A percentile compares a stretch with the other conserved stretches of the same genome.
Evolutionary conservation across 2,797 vertebrate genomes (phyloP).

Genomic region (Denticeps clupeoides): DNA sequence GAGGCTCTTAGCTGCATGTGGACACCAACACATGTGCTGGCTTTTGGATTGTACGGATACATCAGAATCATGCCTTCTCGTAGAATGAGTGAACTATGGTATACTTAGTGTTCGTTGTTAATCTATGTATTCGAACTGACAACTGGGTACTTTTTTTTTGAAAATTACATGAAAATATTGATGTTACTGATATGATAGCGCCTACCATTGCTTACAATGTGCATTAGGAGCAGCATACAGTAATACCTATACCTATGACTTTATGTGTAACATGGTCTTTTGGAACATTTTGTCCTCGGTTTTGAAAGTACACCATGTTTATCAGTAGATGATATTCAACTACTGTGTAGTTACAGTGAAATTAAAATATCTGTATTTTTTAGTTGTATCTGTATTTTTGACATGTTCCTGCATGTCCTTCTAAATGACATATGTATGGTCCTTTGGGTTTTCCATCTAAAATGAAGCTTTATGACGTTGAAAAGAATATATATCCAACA

Average conservation of each 20-base stretch:
- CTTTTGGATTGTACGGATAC: not conserved
- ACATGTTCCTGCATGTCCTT: constrained; percentile 33
- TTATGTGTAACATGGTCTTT: constrained; percentile 18
- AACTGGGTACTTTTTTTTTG: not conserved
- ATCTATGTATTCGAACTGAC: constrained; percentile 13
- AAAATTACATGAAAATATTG: not conserved
- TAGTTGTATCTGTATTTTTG: constrained; percentile 44
- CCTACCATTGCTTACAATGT: not conserved
- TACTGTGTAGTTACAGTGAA: constrained; percentile 70
- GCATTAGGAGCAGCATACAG: not conserved
- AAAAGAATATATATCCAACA: constrained; percentile 17
- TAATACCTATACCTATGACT: constrained; percentile 16
- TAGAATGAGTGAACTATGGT: constrained; percentile 4
- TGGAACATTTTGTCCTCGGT: constrained; percentile 25
- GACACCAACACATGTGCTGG: not conserved
- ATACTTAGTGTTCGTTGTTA: constrained; percentile 7
- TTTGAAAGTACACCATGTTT: constrained; percentile 38
- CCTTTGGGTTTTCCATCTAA: not conserved
- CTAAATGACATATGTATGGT: not conserved
- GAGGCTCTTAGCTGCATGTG: not conserved
- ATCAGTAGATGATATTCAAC: constrained; percentile 53
- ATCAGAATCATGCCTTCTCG: constrained; percentile 3
- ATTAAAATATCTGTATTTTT: constrained; percentile 56
- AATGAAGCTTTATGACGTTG: no score
- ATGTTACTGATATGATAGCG: not conserved